A percentile compares a stretch with the other conserved stretches of the same genome.
phyloP scores from a whole-genome alignment of 2,113 vertebrate species.

The Cebidichthys violaceus region DNA sequence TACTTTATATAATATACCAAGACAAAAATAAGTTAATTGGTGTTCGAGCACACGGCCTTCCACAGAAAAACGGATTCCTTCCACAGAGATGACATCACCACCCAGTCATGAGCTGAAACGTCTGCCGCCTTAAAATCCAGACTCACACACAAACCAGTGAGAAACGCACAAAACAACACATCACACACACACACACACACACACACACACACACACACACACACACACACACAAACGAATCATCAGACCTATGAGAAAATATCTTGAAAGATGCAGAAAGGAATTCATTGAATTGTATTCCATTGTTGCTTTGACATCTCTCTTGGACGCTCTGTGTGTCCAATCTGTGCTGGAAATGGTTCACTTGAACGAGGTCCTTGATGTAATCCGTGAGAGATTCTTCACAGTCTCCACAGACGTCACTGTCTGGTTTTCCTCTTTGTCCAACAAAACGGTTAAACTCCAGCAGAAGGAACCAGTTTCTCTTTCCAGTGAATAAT shows the following conservation, averaged over 20 bases:
- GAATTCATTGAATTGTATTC: conserved; percentile 33
- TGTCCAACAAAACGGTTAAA: conserved; percentile 2
- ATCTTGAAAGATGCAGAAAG: conserved; percentile 38
- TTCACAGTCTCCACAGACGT: conserved; percentile 12
- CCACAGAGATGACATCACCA: conserved; percentile 64
- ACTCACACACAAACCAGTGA: conserved; percentile 14
- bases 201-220: conserved; percentile 1
- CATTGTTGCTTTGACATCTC: conserved; percentile 39
- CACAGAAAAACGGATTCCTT: conserved; percentile 27
- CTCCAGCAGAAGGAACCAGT: neutral
- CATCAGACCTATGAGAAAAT: conserved; percentile 38
- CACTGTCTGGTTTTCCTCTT: conserved; percentile 19
- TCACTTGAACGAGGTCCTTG: conserved; percentile 36
- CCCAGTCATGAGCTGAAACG: conserved; percentile 54
- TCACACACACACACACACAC: neutral
- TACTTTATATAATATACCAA: neutral
- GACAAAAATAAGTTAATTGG: neutral
- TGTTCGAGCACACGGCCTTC: neutral
- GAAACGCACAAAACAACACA: neutral
- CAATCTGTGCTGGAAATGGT: conserved; percentile 44
- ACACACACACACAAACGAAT: conserved; percentile 17
- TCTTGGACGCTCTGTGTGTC: conserved; percentile 37
- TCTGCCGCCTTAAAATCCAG: conserved; percentile 44
- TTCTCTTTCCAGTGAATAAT: conserved; percentile 10
- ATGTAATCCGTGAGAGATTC: conserved; percentile 36